Evolutionary conservation across 2,113 vertebrate genomes (phyloP).

Genomic region (Pyxicephalus adspersus): DNA sequence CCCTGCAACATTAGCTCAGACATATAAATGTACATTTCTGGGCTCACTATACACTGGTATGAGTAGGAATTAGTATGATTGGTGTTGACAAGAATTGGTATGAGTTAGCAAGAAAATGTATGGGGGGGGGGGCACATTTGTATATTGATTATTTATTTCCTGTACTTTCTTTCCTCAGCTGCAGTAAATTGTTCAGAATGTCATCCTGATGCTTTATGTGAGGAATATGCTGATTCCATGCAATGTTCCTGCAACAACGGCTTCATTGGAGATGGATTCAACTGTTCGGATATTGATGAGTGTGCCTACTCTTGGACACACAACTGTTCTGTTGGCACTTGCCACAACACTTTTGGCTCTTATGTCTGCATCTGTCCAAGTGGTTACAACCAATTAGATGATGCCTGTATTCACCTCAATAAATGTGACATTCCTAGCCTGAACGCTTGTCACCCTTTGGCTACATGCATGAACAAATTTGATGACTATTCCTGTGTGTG

Average conservation of each 20-base stretch:
- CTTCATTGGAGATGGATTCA: conserved; percentile 58
- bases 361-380: conserved; percentile 29
- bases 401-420: conserved; percentile 56
- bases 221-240: neutral
- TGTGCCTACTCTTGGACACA: neutral
- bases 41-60: too few relatives aligned
- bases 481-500: conserved; percentile 61
- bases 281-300: conserved; percentile 60
- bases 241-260: conserved; percentile 59
- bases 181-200: conserved; percentile 59
- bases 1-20: too few relatives aligned
- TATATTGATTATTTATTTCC: neutral
- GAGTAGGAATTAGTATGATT: too few relatives aligned
- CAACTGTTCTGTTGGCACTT: conserved; percentile 53
- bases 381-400: conserved; percentile 24
- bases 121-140: too few relatives aligned
- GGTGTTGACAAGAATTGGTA: too few relatives aligned
- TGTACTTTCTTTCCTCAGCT: neutral
- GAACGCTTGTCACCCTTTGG: conserved; percentile 59
- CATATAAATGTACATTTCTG: too few relatives aligned
- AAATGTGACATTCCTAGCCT: conserved; percentile 36
- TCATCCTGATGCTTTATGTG: conserved; percentile 55
- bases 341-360: conserved; percentile 56
- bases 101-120: too few relatives aligned
- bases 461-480: conserved; percentile 56